A percentile compares a stretch with the other conserved stretches of the same genome.
Conservation (phyloP, 2,888 invertebrate species). For the Drosophila neonasuta region DNA sequence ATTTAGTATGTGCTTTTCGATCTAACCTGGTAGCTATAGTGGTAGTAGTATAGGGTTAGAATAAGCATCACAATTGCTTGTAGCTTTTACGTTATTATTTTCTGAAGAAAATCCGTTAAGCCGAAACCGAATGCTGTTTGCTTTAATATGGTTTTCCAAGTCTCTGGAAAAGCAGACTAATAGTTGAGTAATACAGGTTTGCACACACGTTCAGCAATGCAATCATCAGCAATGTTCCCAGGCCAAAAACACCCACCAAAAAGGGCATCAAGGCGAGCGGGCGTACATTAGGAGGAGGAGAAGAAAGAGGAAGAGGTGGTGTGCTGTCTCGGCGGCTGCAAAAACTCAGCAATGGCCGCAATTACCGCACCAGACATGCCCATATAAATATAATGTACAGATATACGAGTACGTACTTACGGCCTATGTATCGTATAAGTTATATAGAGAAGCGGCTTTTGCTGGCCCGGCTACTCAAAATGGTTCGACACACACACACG, state of each 20-base stretch:
- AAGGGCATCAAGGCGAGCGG: constrained; percentile 54
- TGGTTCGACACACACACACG: constrained; percentile 57
- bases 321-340: constrained; percentile 40
- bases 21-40: no score
- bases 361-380: constrained; percentile 63
- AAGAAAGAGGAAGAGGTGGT: neutral
- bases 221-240: constrained; percentile 50
- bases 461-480: constrained; percentile 71
- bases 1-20: no score
- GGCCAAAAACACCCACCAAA: constrained; percentile 66
- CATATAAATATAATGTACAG: constrained; percentile 43
- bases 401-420: constrained; percentile 22
- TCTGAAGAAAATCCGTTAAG: neutral
- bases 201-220: constrained; percentile 4
- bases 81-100: neutral
- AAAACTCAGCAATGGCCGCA: constrained; percentile 61
- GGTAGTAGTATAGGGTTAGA: no score
- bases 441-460: constrained; percentile 54
- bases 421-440: constrained; percentile 30
- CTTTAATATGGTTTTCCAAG: constrained; percentile 14
- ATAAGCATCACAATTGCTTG: neutral
- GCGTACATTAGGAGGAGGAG: neutral
- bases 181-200: constrained; percentile 9
- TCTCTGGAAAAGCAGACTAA: neutral
- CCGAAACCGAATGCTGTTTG: neutral